Evolutionary conservation across 2,888 invertebrate genomes (phyloP).

Genomic region (Sinodicranocentrus sp.): DNA sequence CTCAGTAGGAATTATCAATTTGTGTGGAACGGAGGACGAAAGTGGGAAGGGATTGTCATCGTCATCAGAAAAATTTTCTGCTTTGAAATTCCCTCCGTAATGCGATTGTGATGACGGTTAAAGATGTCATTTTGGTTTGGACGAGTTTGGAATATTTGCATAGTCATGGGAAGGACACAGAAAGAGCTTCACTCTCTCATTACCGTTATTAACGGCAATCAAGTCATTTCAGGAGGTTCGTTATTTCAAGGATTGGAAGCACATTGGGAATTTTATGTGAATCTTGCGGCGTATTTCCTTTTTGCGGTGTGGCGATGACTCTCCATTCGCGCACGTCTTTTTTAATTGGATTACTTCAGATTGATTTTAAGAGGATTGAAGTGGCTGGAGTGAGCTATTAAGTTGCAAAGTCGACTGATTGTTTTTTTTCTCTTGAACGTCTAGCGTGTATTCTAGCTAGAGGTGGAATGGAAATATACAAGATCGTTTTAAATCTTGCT

Average conservation of each 20-base stretch:
- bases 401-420: too few relatives aligned
- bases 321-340: neutral
- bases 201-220: conserved; percentile 20
- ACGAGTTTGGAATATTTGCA: too few relatives aligned
- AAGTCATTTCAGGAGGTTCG: conserved; percentile 2
- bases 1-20: conserved; percentile 18
- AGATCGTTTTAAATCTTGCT: too few relatives aligned
- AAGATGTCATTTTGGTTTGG: neutral
- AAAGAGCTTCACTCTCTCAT: neutral
- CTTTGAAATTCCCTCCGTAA: neutral
- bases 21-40: neutral
- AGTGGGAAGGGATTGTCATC: neutral
- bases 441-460: too few relatives aligned
- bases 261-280: too few relatives aligned
- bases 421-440: too few relatives aligned
- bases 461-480: too few relatives aligned
- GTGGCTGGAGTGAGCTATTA: neutral
- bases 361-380: conserved; percentile 18
- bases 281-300: neutral
- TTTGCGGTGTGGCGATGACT: neutral
- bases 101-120: conserved; percentile 23
- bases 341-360: conserved; percentile 15
- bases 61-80: neutral
- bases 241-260: neutral
- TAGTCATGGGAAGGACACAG: neutral